Percentiles rank a stretch among this genome's conserved stretches.
These are phyloP conservation scores for Gymnoscopelus microlampas DNA, from an alignment of 2,797 vertebrate genomes.

Conservation along the genomic window DNA sequence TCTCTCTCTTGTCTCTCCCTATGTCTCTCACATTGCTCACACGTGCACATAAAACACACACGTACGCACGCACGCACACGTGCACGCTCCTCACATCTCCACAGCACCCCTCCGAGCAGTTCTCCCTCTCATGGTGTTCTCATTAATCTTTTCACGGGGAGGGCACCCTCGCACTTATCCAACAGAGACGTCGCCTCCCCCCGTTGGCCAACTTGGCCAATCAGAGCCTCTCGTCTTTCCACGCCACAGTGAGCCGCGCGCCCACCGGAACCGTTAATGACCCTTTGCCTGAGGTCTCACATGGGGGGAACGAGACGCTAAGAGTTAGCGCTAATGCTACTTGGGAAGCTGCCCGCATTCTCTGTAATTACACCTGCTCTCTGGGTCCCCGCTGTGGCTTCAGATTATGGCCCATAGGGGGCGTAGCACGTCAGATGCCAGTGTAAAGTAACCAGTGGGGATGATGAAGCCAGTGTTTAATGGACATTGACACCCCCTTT, in stretches of 20 bases:
- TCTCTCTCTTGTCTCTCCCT: not conserved
- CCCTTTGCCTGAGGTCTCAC: conserved; percentile 34
- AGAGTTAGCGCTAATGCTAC: conserved; percentile 46
- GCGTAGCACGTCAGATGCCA: conserved; percentile 35
- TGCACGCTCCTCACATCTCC: not conserved
- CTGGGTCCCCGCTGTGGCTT: conserved; percentile 46
- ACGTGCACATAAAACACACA: not conserved
- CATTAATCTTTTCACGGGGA: conserved; percentile 45
- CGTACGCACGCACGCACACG: conserved; percentile 18
- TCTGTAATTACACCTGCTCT: conserved; percentile 71
- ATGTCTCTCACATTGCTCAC: not conserved
- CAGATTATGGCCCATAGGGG: conserved; percentile 48
- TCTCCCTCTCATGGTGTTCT: conserved; percentile 28
- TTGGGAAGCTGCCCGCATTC: conserved; percentile 52
- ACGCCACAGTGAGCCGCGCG: conserved; percentile 4
- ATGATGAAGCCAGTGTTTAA: conserved; percentile 38
- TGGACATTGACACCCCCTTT: conserved; percentile 19
- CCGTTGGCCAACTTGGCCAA: conserved; percentile 32
- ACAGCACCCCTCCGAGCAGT: conserved; percentile 4
- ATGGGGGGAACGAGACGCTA: conserved; percentile 10
- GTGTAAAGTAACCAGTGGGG: conserved; percentile 46
- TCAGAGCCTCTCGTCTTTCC: conserved; percentile 23
- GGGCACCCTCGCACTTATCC: conserved; percentile 35
- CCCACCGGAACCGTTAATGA: conserved; percentile 39
- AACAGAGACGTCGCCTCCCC: conserved; percentile 23